Evolutionary conservation across 2,797 vertebrate genomes (phyloP).

Genomic region (Erethizon dorsatum): DNA sequence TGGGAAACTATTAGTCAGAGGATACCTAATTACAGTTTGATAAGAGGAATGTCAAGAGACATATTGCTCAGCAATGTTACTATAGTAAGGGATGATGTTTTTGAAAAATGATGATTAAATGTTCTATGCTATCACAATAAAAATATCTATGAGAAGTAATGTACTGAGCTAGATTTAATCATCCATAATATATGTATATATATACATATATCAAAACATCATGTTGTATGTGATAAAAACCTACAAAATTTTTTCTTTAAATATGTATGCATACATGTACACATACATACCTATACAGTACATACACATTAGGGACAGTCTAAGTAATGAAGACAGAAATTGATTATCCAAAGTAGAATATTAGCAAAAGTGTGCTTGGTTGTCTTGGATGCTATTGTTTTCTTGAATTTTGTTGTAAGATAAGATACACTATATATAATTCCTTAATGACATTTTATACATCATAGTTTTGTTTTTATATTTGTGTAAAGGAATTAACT

Average conservation of each 20-base stretch:
- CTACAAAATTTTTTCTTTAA: not conserved
- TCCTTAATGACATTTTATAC: slow-evolving; percentile 6
- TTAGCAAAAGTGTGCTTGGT: not conserved
- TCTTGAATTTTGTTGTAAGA: not conserved
- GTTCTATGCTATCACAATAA: not conserved
- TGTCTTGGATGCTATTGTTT: not conserved
- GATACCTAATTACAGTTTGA: not conserved
- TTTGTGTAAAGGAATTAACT: not conserved
- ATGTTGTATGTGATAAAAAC: not conserved
- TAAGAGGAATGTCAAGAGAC: not conserved
- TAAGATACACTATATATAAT: not conserved
- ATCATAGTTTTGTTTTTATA: not conserved
- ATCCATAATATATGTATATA: not conserved
- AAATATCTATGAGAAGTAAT: too few relatives aligned
- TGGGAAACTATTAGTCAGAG: not conserved
- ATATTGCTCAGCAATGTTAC: not conserved
- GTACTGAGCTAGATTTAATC: not conserved
- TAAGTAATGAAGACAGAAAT: not conserved
- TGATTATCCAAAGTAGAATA: not conserved
- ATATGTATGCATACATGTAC: not conserved
- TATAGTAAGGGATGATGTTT: not conserved
- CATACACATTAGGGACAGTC: not conserved
- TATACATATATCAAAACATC: not conserved
- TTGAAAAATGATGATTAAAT: not conserved
- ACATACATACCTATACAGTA: not conserved